Conservation (phyloP, 1,140 invertebrate species). For the Drosophila eugracilis region DNA sequence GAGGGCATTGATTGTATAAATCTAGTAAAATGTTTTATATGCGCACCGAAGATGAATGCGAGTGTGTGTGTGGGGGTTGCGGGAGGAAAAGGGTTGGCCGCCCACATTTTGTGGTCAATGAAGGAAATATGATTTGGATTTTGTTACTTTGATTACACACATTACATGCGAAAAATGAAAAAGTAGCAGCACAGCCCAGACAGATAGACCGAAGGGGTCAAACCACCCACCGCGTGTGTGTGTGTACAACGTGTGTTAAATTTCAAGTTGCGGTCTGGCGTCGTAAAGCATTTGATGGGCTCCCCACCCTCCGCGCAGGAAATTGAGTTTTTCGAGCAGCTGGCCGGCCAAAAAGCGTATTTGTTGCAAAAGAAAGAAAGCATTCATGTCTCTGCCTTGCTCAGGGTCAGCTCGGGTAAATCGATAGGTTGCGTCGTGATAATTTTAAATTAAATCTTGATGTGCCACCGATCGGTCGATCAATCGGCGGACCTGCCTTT, state of each 20-base stretch:
- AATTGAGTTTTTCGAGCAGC: constrained; percentile 79
- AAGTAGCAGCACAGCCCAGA: constrained; percentile 60
- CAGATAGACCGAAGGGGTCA: constrained; percentile 56
- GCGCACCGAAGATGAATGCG: constrained; percentile 51
- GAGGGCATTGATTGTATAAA: constrained; percentile 74
- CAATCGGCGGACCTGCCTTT: constrained; percentile 61
- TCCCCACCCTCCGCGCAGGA: constrained; percentile 59
- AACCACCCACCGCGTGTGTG: constrained; percentile 20
- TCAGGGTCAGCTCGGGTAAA: constrained; percentile 71
- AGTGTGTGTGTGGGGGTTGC: constrained; percentile 22
- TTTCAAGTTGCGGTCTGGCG: constrained; percentile 58
- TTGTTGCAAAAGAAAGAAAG: constrained; percentile 40
- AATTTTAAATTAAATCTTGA: constrained; percentile 70
- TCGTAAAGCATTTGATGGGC: constrained; percentile 78
- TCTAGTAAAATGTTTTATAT: constrained; percentile 83
- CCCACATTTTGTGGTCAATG: constrained; percentile 80
- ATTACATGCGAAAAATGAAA: constrained; percentile 82
- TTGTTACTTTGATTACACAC: constrained; percentile 83
- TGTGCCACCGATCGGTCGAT: constrained; percentile 38
- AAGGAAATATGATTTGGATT: constrained; percentile 84
- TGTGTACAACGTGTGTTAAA: constrained; percentile 72
- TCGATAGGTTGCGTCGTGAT: constrained; percentile 54
- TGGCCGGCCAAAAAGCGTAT: constrained; percentile 49
- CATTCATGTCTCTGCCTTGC: constrained; percentile 53
- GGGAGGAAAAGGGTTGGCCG: constrained; percentile 61